Base-by-base conservation (phyloP, 1,140 invertebrate genomes). In the Caenorhabditis brenneri region DNA sequence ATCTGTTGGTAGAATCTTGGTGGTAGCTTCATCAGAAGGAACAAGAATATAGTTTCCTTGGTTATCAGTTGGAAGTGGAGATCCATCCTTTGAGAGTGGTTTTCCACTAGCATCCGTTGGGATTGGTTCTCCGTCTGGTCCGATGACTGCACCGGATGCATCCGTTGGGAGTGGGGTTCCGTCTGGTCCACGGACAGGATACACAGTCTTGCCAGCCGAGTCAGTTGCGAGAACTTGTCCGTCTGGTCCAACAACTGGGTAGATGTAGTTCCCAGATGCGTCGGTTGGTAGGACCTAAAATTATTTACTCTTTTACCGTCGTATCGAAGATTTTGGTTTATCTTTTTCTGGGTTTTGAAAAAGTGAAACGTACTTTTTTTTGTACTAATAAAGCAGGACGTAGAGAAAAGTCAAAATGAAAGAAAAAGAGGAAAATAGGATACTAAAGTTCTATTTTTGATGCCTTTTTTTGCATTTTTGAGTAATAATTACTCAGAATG, bases 91-190 rank as follows among this genome's bases (percentile, higher is more conserved):
- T 9, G 60, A 69, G 22, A 81, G 36, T 10, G 86, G 86, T 29
- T 27, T 60, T 2, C 86, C 86, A 58, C 22, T 33, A 33, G 55
- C 65, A 53, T 87, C 87, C 1, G 80, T 83, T 36, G 82, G 81
- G 27, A 87, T 36, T 55, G 58, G 55, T 15, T 49, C 15, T 24
- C 86, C 86, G 46, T 85, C 80, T 36, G 80, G 24, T 29, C 78
- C 79, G 19, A 60, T 60, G 10, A 31, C 33, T 36, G 29, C 29
- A 0, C 55, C 69, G n/a, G 78, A 19, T 3, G 79, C 42, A 84
- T 88, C 88, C 12, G 87, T 88, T 24, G 83, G 81, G 6, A 88
- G 48, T 15, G 79, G 69, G 0, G 51, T 27, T 22, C 84, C 84
- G 24, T 85, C 84, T 19, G 84, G 51, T 6, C 46, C 36, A 10